Conservation (phyloP, 2,113 vertebrate species). For the Mastomys coucha region DNA sequence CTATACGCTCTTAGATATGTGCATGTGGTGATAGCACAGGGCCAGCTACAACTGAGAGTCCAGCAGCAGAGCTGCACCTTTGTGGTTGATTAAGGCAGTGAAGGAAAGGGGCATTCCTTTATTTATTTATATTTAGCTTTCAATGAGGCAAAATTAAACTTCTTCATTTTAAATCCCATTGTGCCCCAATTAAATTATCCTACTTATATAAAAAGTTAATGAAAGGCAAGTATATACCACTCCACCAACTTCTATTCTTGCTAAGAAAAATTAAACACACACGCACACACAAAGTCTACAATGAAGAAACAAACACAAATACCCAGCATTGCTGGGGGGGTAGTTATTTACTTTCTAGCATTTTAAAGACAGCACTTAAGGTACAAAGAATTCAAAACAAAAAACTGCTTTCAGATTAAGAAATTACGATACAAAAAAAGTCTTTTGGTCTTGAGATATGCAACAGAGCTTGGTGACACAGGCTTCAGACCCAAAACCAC, state of each 20-base stretch:
- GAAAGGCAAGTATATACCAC: neutral
- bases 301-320: slow-evolving; percentile 13
- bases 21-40: neutral
- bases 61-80: neutral
- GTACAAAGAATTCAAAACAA: neutral
- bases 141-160: slow-evolving; percentile 8
- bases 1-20: neutral
- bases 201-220: neutral
- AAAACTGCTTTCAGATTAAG: neutral
- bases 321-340: neutral
- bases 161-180: slow-evolving; percentile 41
- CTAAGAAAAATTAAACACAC: neutral
- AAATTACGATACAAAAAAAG: neutral
- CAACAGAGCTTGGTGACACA: too few relatives aligned
- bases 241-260: neutral
- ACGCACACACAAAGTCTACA: neutral
- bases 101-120: neutral
- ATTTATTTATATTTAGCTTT: slow-evolving; percentile 1
- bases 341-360: neutral
- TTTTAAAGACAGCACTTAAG: neutral
- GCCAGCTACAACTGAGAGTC: neutral
- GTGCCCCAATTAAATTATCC: slow-evolving; percentile 28
- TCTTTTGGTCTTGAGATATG: neutral
- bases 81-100: neutral
- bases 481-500: neutral